Evolutionary conservation across 1,140 invertebrate species (phyloP), one percentile per base, ranked within the genome.

Genomic region (Eumaeus atala): DNA sequence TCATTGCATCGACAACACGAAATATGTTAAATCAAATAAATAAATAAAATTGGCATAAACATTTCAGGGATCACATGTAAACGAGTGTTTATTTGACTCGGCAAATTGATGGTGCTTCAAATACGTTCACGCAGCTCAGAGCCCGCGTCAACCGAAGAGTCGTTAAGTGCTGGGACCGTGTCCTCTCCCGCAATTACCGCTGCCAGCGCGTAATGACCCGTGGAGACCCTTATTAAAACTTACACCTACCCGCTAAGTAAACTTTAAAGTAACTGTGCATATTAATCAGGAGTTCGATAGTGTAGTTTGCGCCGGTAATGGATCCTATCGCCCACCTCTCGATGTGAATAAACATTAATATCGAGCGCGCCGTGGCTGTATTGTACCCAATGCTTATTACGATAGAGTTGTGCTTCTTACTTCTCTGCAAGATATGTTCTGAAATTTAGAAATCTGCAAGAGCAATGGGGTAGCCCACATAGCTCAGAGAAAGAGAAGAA

Each of bases 191-290:
- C 70, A 72, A 78, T 78, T 75, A 74, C 72, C 61, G 64, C 65
- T 74, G 66, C 62, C 67, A 69, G 64, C 51, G 21, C 21, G 21
- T 28, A 28, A 28, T 6, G 21, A 28, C 2, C 21, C 21, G 21
- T 2, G 21, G 21, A 66, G 71, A 72, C 76, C 78, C 78, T 77
- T 77, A 79, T 74, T 76, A 74, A 79, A 78, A 77, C 74, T 75
- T 77, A 64, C 66, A 66, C 70, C 63, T 62, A 54, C 60, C 53
- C 61, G 62, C 61, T 66, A 62, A 66, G 56, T 68, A 62, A 74
- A 78, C 57, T 76, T 64, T 70, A 61, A 70, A 74, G 62, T 74
- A 74, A 74, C 69, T 67, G 72, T 68, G 71, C 65, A 72, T 73
- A 79, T 74, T 80, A 74, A 80, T 77, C 69, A 66, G 68, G 67